Evolutionary conservation across 2,797 vertebrate genomes (phyloP), one percentile per base, ranked within the genome.

Genomic region (Esox lucius): DNA sequence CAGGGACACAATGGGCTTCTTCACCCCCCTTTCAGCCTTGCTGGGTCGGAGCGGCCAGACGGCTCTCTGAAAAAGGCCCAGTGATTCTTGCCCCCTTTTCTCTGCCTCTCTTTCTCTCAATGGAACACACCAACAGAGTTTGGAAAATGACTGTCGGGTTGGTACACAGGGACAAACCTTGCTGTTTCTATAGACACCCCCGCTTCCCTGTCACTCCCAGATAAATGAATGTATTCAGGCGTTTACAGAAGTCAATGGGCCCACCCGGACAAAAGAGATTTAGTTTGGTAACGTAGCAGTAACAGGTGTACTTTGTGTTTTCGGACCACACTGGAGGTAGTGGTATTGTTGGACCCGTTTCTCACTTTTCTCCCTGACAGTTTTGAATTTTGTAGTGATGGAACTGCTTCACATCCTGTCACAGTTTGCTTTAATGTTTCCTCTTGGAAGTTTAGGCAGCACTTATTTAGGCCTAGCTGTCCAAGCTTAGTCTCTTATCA

Each of bases 41-140:
- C 86, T 83, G 86, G 89, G 90, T 90, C 91, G 85, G 75, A 90
- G 90, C 91, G 91, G 88, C 90, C 91, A 91, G 90, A 91, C 90
- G 85, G 83, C 87, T 87, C 88, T 90, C 85, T 89, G 85, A 51
- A 92, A 91, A 85, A 90, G 82, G 84, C 77, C 80, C 83, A 83
- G 87, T 94, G 93, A 92, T 93, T 94, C 90, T 90, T 92, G 91
- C 86, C 90, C 90, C 87, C 85, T 86, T 90, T 87, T 88, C 82
- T 82, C 85, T 85, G 82, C 83, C 80, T 88, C 81, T 86, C 85
- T 91, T 92, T 92, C 85, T 89, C 80, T 87, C 61, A 81, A 76
- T 59, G 79, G 79, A 89, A 92, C 89, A 90, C 91, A 90, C 91
- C 91, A 91, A 92, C 90, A 80, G 91, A 85, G 91, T 79, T 87